Conservation (phyloP, 2,888 invertebrate species). For the Abrostola triplasia region DNA sequence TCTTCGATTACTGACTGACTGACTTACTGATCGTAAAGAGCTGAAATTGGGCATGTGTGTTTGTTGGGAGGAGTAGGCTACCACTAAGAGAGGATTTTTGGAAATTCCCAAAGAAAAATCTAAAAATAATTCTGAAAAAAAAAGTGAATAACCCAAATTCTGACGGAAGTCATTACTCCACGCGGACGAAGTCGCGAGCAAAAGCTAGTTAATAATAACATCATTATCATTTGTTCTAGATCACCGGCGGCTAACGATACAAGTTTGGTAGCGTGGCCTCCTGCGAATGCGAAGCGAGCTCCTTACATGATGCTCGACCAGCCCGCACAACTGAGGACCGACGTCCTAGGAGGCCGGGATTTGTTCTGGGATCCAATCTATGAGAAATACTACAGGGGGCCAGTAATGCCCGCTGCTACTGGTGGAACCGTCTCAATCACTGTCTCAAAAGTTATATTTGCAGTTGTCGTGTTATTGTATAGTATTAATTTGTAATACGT, state of each 20-base stretch:
- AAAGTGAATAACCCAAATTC: too few species aligned
- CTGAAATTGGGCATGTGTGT: too few species aligned
- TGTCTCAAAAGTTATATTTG: conserved; percentile 20
- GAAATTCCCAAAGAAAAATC: too few species aligned
- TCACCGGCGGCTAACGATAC: conserved; percentile 56
- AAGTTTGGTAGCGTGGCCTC: conserved; percentile 57
- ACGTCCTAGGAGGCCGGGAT: conserved; percentile 51
- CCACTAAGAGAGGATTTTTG: too few species aligned
- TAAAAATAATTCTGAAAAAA: too few species aligned
- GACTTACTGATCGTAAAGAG: too few species aligned
- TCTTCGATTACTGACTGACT: too few species aligned
- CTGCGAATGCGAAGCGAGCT: conserved; percentile 47
- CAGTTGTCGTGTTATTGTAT: conserved; percentile 12
- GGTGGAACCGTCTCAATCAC: conserved; percentile 3
- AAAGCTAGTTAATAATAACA: background rate
- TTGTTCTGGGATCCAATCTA: conserved; percentile 68
- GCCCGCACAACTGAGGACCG: conserved; percentile 44
- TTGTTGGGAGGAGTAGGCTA: too few species aligned
- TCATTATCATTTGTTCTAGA: conserved; percentile 44
- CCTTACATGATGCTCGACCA: conserved; percentile 64
- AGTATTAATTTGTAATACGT: background rate
- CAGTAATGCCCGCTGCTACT: conserved; percentile 51
- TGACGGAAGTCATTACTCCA: too few species aligned
- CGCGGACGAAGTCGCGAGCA: too few species aligned
- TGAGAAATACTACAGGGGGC: conserved; percentile 57